These are phyloP conservation scores for Drosophila neocordata DNA, from an alignment of 1,140 invertebrate genomes.

Conservation along the genomic window DNA sequence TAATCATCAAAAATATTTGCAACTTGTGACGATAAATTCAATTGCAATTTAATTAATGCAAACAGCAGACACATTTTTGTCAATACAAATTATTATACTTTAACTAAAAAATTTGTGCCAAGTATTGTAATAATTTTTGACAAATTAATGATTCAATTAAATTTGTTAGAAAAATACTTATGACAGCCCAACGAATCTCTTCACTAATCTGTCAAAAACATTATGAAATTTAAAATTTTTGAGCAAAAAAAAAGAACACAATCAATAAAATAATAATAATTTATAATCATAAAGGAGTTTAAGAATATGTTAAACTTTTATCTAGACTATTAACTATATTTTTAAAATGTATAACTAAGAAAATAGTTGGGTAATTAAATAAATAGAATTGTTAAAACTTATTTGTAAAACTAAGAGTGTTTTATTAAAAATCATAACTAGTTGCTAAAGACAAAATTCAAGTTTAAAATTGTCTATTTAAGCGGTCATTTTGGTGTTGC, in stretches of 20 bases:
- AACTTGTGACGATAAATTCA: slow-evolving; percentile 53
- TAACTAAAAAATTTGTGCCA: slow-evolving; percentile 13
- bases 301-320: no score
- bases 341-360: no score
- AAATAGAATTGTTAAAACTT: no score
- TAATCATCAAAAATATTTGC: slow-evolving; percentile 71
- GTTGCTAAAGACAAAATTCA: no score
- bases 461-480: neutral
- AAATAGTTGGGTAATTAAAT: no score
- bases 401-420: no score
- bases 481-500: neutral
- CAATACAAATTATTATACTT: slow-evolving; percentile 44
- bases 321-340: no score
- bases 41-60: slow-evolving; percentile 69
- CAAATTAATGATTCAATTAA: no score
- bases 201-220: neutral
- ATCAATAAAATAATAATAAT: no score
- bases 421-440: no score
- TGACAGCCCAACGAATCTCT: neutral
- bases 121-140: slow-evolving; percentile 30
- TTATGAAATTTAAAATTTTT: neutral
- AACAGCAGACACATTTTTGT: slow-evolving; percentile 37
- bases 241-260: no score
- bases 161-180: slow-evolving; percentile 15
- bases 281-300: no score